Conservation (phyloP, 2,797 vertebrate species). For the Typhlichthys eigenmanni region DNA sequence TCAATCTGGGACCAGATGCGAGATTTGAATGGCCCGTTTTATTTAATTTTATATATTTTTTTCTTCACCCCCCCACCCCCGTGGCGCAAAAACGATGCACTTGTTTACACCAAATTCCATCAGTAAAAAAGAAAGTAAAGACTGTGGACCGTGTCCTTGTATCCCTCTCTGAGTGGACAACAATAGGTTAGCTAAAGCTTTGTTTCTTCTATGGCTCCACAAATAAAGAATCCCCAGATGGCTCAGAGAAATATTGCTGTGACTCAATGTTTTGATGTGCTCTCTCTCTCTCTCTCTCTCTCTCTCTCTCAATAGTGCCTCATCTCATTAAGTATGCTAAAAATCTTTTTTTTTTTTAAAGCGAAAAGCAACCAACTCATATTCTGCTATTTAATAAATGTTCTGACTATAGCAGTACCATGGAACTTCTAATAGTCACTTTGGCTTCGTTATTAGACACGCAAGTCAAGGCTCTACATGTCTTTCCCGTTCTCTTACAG, state of each 20-base stretch:
- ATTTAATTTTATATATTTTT: not conserved
- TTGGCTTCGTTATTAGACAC: not conserved
- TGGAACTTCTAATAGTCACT: conserved; percentile 42
- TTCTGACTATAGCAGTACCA: conserved; percentile 54
- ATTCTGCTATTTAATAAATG: conserved; percentile 74
- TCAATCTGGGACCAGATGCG: conserved; percentile 58
- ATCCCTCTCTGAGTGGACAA: conserved; percentile 34
- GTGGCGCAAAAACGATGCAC: conserved; percentile 20
- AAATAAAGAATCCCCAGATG: conserved; percentile 38
- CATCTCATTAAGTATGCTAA: conserved; percentile 51
- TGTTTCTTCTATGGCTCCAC: conserved; percentile 22
- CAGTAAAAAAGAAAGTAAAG: conserved; percentile 29
- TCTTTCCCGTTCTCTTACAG: conserved; percentile 39
- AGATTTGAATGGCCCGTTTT: conserved; percentile 31
- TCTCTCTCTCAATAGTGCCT: conserved; percentile 22
- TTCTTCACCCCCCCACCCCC: conserved; percentile 4
- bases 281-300: not conserved
- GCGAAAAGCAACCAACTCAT: not conserved
- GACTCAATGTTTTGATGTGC: conserved; percentile 49
- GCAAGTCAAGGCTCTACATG: conserved; percentile 24
- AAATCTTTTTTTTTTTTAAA: conserved; percentile 49
- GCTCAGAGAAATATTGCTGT: conserved; percentile 39
- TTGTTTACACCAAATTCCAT: conserved; percentile 47
- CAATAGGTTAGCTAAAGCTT: conserved; percentile 36
- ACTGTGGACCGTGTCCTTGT: conserved; percentile 31